These are phyloP conservation scores for Toxotes jaculatrix DNA, from an alignment of 2,113 vertebrate genomes.

Conservation along the genomic window DNA sequence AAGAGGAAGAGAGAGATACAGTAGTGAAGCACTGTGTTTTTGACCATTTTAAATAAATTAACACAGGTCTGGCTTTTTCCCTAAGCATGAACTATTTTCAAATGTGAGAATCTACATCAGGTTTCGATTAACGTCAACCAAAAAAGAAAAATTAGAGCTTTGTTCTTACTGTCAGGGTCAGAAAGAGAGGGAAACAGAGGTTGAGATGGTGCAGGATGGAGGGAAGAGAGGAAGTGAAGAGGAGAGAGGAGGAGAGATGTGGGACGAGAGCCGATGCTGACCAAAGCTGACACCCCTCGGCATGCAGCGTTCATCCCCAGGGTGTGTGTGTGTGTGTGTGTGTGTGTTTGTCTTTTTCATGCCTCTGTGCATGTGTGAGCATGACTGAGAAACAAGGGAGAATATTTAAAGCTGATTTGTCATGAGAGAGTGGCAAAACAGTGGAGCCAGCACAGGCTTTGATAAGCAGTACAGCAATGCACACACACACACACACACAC, in stretches of 20 bases:
- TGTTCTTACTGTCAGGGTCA: neutral
- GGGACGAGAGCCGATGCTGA: conserved; percentile 61
- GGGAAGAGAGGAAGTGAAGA: conserved; percentile 30
- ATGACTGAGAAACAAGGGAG: conserved; percentile 67
- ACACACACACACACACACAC: conserved; percentile 6
- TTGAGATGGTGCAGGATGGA: conserved; percentile 59
- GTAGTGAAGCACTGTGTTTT: neutral
- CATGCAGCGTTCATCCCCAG: conserved; percentile 61
- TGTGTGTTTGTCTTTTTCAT: conserved; percentile 55
- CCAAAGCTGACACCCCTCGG: conserved; percentile 76
- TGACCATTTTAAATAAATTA: neutral
- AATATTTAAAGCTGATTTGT: conserved; percentile 77
- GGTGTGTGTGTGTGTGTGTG: conserved; percentile 31
- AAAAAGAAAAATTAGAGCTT: neutral
- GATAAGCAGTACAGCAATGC: conserved; percentile 50
- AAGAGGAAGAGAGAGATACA: neutral
- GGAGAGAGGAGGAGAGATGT: conserved; percentile 34
- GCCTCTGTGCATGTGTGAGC: conserved; percentile 56
- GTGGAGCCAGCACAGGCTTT: conserved; percentile 60
- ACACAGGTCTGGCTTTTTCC: neutral
- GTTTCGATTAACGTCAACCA: neutral
- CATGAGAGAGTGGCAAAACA: conserved; percentile 72
- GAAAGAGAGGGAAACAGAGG: conserved; percentile 13
- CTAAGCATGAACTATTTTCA: conserved; percentile 3
- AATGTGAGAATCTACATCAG: neutral